phyloP scores from a whole-genome alignment of 2,888 invertebrate species.

The Bellardia bayeri region DNA sequence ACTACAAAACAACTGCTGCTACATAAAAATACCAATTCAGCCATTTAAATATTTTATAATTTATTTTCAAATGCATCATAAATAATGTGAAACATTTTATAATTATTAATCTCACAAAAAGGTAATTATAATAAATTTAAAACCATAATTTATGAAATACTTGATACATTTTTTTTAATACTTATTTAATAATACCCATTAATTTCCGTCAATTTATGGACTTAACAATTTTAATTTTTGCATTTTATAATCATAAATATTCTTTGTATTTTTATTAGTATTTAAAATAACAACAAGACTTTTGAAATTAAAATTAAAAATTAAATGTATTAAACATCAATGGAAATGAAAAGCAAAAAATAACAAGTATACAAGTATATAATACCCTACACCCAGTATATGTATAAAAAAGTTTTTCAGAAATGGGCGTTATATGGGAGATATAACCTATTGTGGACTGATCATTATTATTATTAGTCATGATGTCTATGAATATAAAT shows the following conservation, averaged over 20 bases:
- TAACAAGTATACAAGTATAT: no score
- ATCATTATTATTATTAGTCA: no score
- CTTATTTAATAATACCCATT: slow-evolving; percentile 42
- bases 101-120: slow-evolving; percentile 45
- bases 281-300: not conserved
- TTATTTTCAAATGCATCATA: slow-evolving; percentile 51
- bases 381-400: no score
- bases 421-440: no score
- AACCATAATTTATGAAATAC: slow-evolving; percentile 53
- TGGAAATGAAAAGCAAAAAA: slow-evolving; percentile 14
- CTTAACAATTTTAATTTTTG: slow-evolving; percentile 47
- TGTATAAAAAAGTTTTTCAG: no score
- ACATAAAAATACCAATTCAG: slow-evolving; percentile 1
- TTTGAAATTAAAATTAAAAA: not conserved
- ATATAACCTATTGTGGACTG: no score
- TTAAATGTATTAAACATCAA: slow-evolving; percentile 3
- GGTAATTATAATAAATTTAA: slow-evolving; percentile 54
- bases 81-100: slow-evolving; percentile 54
- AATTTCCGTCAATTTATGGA: slow-evolving; percentile 60
- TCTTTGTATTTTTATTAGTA: not conserved
- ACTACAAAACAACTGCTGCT: no score
- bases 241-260: slow-evolving; percentile 56
- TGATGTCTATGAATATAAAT: no score
- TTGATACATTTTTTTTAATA: slow-evolving; percentile 33
- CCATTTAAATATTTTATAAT: slow-evolving; percentile 16